Base-by-base conservation (phyloP, 2,113 vertebrate genomes). In the Isurus oxyrinchus region DNA sequence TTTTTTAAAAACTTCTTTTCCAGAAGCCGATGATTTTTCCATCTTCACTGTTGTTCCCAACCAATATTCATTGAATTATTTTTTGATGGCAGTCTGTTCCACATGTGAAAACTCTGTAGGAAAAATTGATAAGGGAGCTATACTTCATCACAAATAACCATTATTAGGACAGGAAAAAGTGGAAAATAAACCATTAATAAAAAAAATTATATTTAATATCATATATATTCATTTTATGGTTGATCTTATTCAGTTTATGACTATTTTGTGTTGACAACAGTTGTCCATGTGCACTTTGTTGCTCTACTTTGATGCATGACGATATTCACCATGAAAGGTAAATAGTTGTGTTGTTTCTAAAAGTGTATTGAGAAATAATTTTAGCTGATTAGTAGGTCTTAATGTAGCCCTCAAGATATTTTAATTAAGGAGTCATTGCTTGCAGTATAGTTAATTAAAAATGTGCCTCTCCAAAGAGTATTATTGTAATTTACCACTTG, bases 371-470 rank as follows among this genome's bases (percentile, higher is more conserved):
- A 90, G 87, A 90, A 55, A 53, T 53, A 3, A 13, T 57, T 55
- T 31, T 13, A 57, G 53, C 31, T 57, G 25, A 55, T 90, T 87
- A 55, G 23, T 10, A 55, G 19, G 49, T 55, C 25, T 40, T 57
- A 90, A 27, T 90, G 27, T 31, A 31, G 23, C 87, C 53, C 25
- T 3, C 11, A 88, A 55, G 44, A 61, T 61, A 88, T 53, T 53
- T 55, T 88, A 88, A 88, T 11, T 88, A 25, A 23, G 31, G 55
- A 35, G 8, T 57, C 4, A 16, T 53, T 11, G 25, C 27, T 88
- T 55, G 49, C 49, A 53, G 44, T n/a, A 16, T 93, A 93, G 59
- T 93, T 61, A 93, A 93, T n/a, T 93, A n/a, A 93, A 91, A 93
- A 93, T 19, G 79, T 44, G 79, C n/a, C n/a, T 35, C n/a, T 84